phyloP scores from a whole-genome alignment of 1,140 invertebrate genomes.

The Aphaenogaster floridana region DNA sequence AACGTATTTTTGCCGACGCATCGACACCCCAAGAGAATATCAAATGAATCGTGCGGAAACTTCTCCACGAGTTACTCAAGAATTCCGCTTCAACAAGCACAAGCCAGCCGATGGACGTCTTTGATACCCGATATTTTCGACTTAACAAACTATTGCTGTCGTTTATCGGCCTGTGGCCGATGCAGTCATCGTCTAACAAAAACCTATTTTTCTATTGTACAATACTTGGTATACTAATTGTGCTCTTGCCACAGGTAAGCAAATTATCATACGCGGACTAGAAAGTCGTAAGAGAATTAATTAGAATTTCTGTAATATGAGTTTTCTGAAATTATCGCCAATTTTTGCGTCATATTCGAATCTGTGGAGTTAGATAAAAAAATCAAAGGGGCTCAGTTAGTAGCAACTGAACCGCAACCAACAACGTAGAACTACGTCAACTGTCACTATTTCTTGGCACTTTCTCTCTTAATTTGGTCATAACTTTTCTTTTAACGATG shows the following conservation, averaged over 20 bases:
- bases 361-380: background rate
- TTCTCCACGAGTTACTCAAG: background rate
- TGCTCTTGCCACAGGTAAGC: constrained; percentile 18
- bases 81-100: constrained; percentile 12
- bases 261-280: background rate
- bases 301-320: background rate
- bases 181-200: background rate
- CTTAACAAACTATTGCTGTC: constrained; percentile 18
- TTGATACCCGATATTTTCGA: constrained; percentile 31
- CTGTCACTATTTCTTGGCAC: too few species aligned
- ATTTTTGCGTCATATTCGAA: background rate
- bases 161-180: constrained; percentile 6
- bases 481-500: too few species aligned
- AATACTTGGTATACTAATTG: background rate
- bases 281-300: background rate
- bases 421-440: too few species aligned
- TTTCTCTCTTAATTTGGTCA: too few species aligned
- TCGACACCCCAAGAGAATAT: constrained; percentile 34
- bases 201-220: background rate
- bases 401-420: too few species aligned
- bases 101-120: background rate
- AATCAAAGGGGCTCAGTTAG: too few species aligned
- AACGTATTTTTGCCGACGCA: background rate
- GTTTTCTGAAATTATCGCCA: background rate
- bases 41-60: background rate